These are phyloP conservation scores for Coelopa pilipes DNA, from an alignment of 2,888 invertebrate genomes.

Conservation along the genomic window DNA sequence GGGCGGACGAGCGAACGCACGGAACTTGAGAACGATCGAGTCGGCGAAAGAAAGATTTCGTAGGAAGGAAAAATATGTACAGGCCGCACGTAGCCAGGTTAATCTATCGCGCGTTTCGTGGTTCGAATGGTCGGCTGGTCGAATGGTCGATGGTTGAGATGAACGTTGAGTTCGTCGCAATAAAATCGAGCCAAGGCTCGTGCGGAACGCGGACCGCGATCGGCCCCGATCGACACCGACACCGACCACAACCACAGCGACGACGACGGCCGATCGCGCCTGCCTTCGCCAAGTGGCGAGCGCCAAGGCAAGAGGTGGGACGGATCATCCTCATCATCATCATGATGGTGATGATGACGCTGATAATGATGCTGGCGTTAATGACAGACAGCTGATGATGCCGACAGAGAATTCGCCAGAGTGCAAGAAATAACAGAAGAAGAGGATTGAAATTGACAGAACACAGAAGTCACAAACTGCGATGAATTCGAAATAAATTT, in stretches of 20 bases:
- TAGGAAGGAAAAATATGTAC: neutral
- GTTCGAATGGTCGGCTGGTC: slow-evolving; percentile 51
- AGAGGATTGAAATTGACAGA: neutral
- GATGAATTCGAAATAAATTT: slow-evolving; percentile 30
- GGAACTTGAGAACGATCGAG: no score
- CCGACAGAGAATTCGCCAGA: no score
- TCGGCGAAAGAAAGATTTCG: no score
- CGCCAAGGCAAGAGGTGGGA: neutral
- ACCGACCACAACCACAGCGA: neutral
- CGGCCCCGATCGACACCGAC: neutral
- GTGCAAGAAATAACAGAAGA: no score
- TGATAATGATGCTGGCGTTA: no score
- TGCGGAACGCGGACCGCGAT: slow-evolving; percentile 3
- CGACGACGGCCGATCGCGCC: neutral
- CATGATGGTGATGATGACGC: no score
- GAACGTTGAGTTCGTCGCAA: slow-evolving; percentile 45
- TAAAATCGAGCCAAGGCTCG: slow-evolving; percentile 24
- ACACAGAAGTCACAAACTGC: neutral
- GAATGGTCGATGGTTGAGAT: no score
- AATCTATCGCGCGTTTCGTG: slow-evolving; percentile 47
- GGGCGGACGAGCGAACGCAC: no score
- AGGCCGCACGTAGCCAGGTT: slow-evolving; percentile 26
- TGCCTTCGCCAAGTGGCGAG: neutral
- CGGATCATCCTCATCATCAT: no score
- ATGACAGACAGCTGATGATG: no score